phyloP scores from a whole-genome alignment of 2,113 vertebrate genomes.

The Corvus cornix region DNA sequence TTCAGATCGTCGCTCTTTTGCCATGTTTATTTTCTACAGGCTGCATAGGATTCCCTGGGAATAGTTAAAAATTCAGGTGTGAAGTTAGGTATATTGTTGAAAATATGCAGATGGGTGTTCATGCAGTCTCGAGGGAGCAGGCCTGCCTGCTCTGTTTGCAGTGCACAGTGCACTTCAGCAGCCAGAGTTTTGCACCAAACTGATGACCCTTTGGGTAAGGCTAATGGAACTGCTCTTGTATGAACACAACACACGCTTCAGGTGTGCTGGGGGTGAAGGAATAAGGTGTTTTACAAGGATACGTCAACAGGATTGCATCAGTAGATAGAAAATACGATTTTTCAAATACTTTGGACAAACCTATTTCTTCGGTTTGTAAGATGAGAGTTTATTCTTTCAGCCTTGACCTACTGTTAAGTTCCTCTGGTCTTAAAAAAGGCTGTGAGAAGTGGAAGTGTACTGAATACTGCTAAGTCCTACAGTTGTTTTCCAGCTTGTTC shows the following conservation, averaged over 20 bases:
- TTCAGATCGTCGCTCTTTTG: neutral
- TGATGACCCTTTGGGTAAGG: neutral
- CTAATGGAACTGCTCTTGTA: neutral
- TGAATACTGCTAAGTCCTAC: neutral
- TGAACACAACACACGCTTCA: rapidly evolving
- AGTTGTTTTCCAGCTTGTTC: neutral
- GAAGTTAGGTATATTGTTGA: neutral
- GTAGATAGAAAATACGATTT: neutral
- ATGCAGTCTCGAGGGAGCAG: neutral
- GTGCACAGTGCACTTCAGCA: neutral
- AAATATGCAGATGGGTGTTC: rapidly evolving
- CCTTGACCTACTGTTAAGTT: neutral
- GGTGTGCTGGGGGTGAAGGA: neutral
- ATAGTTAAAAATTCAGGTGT: neutral
- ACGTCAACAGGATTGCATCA: neutral
- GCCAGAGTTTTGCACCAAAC: neutral
- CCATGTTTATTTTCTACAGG: neutral
- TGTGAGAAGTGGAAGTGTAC: neutral
- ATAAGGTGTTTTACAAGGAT: neutral
- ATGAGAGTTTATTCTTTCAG: neutral
- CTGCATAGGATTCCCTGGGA: neutral
- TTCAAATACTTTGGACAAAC: neutral
- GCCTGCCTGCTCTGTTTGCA: neutral
- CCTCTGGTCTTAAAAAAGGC: neutral
- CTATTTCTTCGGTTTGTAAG: neutral